Base-by-base conservation (phyloP, 2,113 vertebrate species). In the Cynopterus brachyotis region DNA sequence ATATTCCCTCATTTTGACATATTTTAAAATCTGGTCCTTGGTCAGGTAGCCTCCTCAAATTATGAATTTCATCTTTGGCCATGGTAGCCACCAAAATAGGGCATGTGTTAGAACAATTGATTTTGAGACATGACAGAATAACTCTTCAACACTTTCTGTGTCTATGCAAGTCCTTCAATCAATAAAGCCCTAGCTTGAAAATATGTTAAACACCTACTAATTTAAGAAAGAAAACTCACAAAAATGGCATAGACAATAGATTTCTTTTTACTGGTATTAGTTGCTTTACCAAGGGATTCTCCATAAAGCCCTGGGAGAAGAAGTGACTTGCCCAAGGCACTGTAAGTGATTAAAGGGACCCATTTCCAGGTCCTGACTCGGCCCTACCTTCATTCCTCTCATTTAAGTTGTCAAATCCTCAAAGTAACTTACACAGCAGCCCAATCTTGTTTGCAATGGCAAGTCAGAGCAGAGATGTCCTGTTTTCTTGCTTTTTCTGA, bases 391-490 rank as follows among this genome's bases (percentile, higher is more conserved):
- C 22, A 59, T 95, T 82, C 37, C 64, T 96, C 37, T n/a, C 37
- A 8, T 82, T 86, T 87, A 86, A 91, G 42, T 92, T 79, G 78
- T 96, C 92, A 96, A 3, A 93, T 76, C 73, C 95, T 96, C 79
- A 75, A n/a, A 92, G 86, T 73, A 73, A 91, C 89, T 95, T 91
- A 57, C 53, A 66, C 22, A 86, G 93, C 88, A 93, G 73, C 57
- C 24, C 16, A 9, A 4, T 96, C 8, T 2, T 93, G 60, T 95
- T 79, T 89, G 67, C 69, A 55, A 37, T 72, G 82, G 82, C 89
- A 93, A 93, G 89, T 97, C 32, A 67, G 85, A 94, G 73, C 96
- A 96, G 73, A 86, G 79, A 82, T 87, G 76, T 62, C 70, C 66
- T 67, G 50, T 92, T 85, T 85, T 85, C 86, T 78, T 94, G 76